A percentile compares a stretch with the other conserved stretches of the same genome.
These are phyloP conservation scores for Drosophila nigrodunni DNA, from an alignment of 1,140 invertebrate species.

Conservation along the genomic window DNA sequence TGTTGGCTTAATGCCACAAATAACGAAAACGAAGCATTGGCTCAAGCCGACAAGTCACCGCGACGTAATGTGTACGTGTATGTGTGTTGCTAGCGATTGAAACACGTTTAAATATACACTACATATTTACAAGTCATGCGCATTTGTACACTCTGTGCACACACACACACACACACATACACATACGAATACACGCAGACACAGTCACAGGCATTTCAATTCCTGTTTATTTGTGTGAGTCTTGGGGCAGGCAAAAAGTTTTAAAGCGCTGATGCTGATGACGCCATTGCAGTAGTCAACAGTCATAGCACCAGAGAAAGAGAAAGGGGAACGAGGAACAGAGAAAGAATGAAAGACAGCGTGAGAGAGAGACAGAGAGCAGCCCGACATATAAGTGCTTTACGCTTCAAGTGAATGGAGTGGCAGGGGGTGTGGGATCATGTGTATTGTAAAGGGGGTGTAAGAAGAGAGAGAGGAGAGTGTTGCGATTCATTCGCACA, in stretches of 20 bases:
- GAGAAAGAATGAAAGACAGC: neutral
- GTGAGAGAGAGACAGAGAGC: slow-evolving; percentile 10
- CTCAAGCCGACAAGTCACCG: slow-evolving; percentile 44
- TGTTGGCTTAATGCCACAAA: slow-evolving; percentile 77
- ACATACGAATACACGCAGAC: neutral
- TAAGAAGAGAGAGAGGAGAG: neutral
- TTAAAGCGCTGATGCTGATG: slow-evolving; percentile 66
- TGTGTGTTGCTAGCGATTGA: slow-evolving; percentile 35
- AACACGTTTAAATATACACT: slow-evolving; percentile 70
- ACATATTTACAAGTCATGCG: slow-evolving; percentile 70
- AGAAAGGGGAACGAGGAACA: neutral
- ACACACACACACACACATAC: slow-evolving; percentile 15
- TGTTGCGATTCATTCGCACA: slow-evolving; percentile 16
- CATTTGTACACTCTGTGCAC: slow-evolving; percentile 54
- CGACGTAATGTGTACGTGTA: slow-evolving; percentile 3
- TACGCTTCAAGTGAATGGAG: slow-evolving; percentile 29
- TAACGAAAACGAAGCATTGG: slow-evolving; percentile 59
- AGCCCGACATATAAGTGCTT: slow-evolving; percentile 32
- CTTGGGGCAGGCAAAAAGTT: slow-evolving; percentile 64
- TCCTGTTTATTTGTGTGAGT: slow-evolving; percentile 39
- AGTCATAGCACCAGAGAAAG: slow-evolving; percentile 29
- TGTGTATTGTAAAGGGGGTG: neutral
- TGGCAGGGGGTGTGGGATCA: neutral
- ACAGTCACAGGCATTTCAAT: slow-evolving; percentile 14
- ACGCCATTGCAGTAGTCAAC: slow-evolving; percentile 57